Evolutionary conservation across 1,140 invertebrate genomes (phyloP), one percentile per base, ranked within the genome.

Genomic region (Trachymyrmex cornetzi): DNA sequence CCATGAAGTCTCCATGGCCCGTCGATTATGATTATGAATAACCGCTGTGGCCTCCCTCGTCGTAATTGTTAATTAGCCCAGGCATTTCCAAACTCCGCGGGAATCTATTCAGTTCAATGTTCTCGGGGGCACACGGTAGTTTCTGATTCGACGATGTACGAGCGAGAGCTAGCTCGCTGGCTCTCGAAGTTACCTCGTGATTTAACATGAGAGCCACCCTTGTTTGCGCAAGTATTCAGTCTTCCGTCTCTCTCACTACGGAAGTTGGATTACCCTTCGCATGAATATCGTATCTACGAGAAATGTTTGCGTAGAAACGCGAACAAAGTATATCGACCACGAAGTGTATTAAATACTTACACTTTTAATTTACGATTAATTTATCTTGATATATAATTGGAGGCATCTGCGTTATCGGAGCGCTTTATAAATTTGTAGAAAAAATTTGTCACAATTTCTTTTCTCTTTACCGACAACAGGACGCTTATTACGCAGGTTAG

Each of bases 281-380:
- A 34, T 57, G n/a, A 85, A 88, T 90, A 38, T 16, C 27, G 71
- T 72, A 87, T 87, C 61, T 89, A 67, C 69, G 74, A 63, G 89
- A 91, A 91, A 92, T 93, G 92, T 94, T 94, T 93, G 92, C 92
- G 92, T 92, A 92, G 93, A 93, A 93, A 92, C 89, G 89, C 88
- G 92, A 92, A 92, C 90, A 59, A 38, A 19, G 16, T 30, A n/a
- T 19, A 67, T 57, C 44, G 27, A 72, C 6, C 34, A 1, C 53
- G 14, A 27, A 27, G 12, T 44, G 19, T 5, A 30, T 61, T 30
- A 74, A 48, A 16, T 27, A 24, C 22, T 59, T 5, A 9, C 14
- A 14, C 9, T 0, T 27, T 59, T 59, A 44, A 59, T 48, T 44
- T 48, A 14, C 7, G 38, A 19, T 5, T 38, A 38, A 71, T 34